Evolutionary conservation across 1,140 invertebrate species (phyloP), one percentile per base, ranked within the genome.

Genomic region (Lordiphosa mommai): DNA sequence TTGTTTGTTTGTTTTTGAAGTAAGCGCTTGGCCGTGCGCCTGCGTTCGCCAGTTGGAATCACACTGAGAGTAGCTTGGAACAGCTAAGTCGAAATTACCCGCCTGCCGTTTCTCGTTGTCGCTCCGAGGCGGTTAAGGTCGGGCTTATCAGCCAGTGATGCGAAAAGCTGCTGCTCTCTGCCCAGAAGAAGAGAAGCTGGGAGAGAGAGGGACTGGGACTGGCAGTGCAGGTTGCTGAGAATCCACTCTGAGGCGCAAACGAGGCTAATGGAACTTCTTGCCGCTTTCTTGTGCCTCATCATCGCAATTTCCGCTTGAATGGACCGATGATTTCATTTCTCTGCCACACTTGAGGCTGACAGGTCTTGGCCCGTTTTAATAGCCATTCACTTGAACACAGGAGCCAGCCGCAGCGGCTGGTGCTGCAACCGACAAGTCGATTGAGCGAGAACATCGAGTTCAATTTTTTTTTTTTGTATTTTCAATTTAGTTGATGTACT

Each of bases 311-410:
- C 53, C 38, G 56, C 55, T 61, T 70, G 36, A 74, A 63, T 63
- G 43, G 38, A 50, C 33, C 47, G 33, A 58, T 68, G 66, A 61
- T 71, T 74, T 71, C 55, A 52, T 63, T 44, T 57, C 65, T 61
- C 41, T 41, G 50, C 16, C 29, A 37, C 20, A 64, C 70, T 71
- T 58, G 55, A 69, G 14, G 52, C 46, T 79, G 72, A 68, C 59
- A 72, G 68, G 59, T 77, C 63, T 69, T 79, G 63, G 68, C 12
- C 38, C 55, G 58, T 63, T 72, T 72, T 77, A 69, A 79, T 72
- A 63, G 43, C 32, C 46, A 34, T 33, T 46, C 69, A 72, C 69
- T 72, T 59, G 46, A 65, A 40, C 10, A 51, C 34, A 51, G 44
- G n/a, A 10, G 10, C 5, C 33, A 4, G 33, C 33, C 13, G 33